Conservation (phyloP, 2,113 vertebrate genomes). For the Chlorocebus sabaeus region DNA sequence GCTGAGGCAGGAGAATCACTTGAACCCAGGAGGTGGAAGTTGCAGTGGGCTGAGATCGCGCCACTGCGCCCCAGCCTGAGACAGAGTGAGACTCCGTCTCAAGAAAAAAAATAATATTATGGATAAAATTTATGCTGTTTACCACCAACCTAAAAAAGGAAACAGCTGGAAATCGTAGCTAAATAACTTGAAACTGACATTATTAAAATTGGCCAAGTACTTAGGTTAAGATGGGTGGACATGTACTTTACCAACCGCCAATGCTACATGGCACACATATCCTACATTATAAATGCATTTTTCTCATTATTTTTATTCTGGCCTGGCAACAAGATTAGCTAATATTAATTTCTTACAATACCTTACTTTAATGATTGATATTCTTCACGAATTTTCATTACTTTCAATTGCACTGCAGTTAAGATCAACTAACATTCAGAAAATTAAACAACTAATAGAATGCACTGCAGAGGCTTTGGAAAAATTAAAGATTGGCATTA, state of each 20-base stretch:
- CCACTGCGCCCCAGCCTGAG: too few relatives aligned
- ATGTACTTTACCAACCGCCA: background rate
- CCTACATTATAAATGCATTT: background rate
- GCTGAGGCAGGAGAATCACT: too few relatives aligned
- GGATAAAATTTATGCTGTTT: constrained; percentile 8
- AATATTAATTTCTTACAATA: constrained; percentile 23
- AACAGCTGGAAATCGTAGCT: background rate
- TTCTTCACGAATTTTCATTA: constrained; percentile 12
- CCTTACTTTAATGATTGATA: background rate
- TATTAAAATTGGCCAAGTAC: background rate
- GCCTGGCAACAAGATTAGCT: background rate
- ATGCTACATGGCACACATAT: background rate
- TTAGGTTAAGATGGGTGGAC: background rate
- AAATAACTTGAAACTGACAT: background rate
- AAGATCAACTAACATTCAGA: background rate
- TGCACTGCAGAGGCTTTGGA: background rate
- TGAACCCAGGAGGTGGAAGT: too few relatives aligned
- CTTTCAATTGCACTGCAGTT: background rate
- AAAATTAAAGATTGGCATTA: background rate
- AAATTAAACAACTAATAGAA: constrained; percentile 11
- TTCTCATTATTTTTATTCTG: constrained; percentile 7
- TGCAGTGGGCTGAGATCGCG: too few relatives aligned
- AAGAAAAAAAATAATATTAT: background rate
- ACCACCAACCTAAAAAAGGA: background rate
- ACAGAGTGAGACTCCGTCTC: too few relatives aligned